Percentiles rank a stretch among this genome's conserved stretches.
Conservation (phyloP, 2,888 invertebrate genomes). For the Isoperla grammatica region DNA sequence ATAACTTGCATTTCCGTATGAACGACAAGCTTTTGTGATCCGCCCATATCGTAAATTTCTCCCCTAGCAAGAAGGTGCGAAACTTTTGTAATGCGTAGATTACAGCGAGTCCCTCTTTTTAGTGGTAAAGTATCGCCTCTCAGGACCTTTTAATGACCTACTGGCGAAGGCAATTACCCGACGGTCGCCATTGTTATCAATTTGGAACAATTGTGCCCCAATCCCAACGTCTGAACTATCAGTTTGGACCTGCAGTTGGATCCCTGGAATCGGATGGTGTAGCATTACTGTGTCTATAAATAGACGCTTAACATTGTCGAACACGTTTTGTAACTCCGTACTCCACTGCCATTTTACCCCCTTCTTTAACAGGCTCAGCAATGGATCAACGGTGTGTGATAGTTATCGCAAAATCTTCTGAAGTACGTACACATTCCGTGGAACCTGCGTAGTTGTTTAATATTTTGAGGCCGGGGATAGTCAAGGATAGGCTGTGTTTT, state of each 20-base stretch:
- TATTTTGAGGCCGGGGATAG: neutral
- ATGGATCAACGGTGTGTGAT: neutral
- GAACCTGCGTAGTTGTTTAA: neutral
- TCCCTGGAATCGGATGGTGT: constrained; percentile 17
- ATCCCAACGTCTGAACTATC: constrained; percentile 29
- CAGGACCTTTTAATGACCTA: too few relatives aligned
- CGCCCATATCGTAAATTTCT: too few relatives aligned
- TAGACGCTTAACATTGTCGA: neutral
- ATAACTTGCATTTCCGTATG: too few relatives aligned
- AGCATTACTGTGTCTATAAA: constrained; percentile 18
- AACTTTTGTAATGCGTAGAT: too few relatives aligned
- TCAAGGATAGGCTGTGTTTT: neutral
- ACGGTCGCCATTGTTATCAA: constrained; percentile 16
- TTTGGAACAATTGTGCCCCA: constrained; percentile 29
- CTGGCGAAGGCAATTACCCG: too few relatives aligned
- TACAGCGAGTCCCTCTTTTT: too few relatives aligned
- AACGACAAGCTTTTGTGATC: too few relatives aligned
- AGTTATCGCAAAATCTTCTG: neutral
- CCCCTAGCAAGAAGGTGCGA: too few relatives aligned
- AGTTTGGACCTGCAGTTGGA: constrained; percentile 18
- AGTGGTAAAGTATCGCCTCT: too few relatives aligned
- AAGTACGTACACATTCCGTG: neutral
- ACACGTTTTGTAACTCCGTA: neutral
- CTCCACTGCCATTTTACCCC: neutral
- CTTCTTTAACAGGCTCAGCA: neutral